phyloP scores from a whole-genome alignment of 2,888 invertebrate species.

The Cephus runcator region DNA sequence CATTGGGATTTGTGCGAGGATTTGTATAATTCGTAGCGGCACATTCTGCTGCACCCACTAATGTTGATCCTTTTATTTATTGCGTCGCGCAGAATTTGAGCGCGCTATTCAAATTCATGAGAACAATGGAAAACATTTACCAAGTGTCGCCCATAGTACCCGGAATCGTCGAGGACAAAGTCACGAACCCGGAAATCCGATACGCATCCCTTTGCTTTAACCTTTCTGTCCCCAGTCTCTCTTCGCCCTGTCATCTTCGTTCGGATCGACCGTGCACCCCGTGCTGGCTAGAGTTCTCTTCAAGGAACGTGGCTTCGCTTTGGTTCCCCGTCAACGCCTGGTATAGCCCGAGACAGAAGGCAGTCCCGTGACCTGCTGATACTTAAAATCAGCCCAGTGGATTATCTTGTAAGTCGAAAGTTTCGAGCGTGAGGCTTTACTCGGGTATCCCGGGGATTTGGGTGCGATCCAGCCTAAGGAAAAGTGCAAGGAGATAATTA shows the following conservation, averaged over 20 bases:
- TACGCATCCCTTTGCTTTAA: not conserved
- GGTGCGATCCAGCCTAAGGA: not conserved
- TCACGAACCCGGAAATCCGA: not conserved
- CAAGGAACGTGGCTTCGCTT: not conserved
- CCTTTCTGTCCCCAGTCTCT: not conserved
- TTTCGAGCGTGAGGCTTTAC: no score
- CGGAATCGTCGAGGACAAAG: not conserved
- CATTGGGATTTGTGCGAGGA: conserved; percentile 27
- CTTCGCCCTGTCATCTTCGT: not conserved
- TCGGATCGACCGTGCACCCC: not conserved
- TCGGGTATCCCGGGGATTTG: not conserved
- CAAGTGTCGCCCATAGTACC: not conserved
- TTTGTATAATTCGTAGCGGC: conserved; percentile 34
- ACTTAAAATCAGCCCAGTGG: not conserved
- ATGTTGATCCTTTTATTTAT: conserved; percentile 38
- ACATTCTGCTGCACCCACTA: conserved; percentile 22
- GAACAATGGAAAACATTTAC: conserved; percentile 27
- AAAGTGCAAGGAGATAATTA: not conserved
- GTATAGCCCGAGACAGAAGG: not conserved
- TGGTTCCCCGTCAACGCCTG: not conserved
- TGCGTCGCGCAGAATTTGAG: conserved; percentile 15
- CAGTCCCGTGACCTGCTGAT: not conserved
- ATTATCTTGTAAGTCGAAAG: no score
- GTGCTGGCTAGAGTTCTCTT: not conserved
- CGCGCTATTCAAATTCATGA: conserved; percentile 23